These are phyloP conservation scores for Apostichopus californicus DNA, from an alignment of 35 echinoderm and acorn worm species.

Conservation along the genomic window DNA sequence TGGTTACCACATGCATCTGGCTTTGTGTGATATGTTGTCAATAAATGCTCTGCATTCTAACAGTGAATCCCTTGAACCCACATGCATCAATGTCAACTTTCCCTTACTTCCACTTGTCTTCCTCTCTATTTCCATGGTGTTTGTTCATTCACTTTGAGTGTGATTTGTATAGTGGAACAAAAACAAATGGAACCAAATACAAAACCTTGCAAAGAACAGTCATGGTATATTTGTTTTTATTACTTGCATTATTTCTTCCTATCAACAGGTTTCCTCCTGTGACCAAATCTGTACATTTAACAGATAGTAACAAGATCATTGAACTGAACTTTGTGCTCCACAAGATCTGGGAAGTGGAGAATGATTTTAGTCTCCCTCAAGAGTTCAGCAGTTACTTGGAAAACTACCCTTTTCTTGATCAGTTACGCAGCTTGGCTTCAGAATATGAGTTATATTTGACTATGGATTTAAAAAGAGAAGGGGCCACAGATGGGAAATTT, in stretches of 20 bases:
- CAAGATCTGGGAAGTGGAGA: slow-evolving; percentile 48
- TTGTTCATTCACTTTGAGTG: no score
- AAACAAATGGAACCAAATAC: no score
- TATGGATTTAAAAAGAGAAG: slow-evolving; percentile 18
- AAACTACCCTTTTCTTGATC: slow-evolving; percentile 41
- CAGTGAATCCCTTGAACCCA: no score
- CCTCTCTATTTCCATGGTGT: no score
- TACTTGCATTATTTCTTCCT: neutral
- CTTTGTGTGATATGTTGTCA: no score
- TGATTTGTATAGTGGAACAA: no score
- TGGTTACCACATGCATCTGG: no score
- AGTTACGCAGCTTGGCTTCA: slow-evolving; percentile 16
- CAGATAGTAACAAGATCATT: slow-evolving; percentile 23
- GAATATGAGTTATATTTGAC: slow-evolving; percentile 9
- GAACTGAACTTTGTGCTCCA: slow-evolving; percentile 83
- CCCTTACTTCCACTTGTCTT: no score
- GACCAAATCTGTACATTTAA: slow-evolving; percentile 59
- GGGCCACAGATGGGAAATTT: neutral
- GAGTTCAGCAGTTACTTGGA: slow-evolving; percentile 65
- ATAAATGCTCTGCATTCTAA: no score
- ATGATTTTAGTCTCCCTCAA: slow-evolving; percentile 67
- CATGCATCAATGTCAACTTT: no score
- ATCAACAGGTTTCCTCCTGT: slow-evolving; percentile 62
- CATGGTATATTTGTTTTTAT: no score
- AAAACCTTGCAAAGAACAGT: no score